Evolutionary conservation across 2,888 invertebrate genomes (phyloP), one percentile per base, ranked within the genome.

Genomic region (Tuberolachnus salignus): DNA sequence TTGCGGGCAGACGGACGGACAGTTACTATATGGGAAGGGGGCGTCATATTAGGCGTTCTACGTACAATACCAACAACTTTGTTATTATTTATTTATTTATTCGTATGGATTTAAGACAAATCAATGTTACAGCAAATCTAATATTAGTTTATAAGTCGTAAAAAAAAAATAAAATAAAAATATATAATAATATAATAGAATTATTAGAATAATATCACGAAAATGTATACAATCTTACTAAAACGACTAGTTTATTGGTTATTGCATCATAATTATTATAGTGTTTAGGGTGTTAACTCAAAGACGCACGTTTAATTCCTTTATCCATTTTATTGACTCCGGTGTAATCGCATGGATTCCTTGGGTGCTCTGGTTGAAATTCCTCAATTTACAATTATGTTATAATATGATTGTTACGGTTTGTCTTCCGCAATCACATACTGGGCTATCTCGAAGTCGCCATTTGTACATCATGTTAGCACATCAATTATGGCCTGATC

Each of bases 331-430:
- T 34, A 61, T n/a, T 61, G 34, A 34, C 9, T 59, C 61, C 61
- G 61, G 26, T 61, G 16, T 34, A n/a, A 61, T 61, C 42, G 34
- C 61, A 34, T 61, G 61, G 42, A 61, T 61, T 61, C 61, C 61
- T 26, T 61, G 34, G 61, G 34, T 61, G 34, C 61, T 16, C 61
- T 34, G 61, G 42, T 61, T 61, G 26, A 61, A 61, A 16, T 34
- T 61, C 14, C 61, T 61, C 16, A 61, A 1, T 13, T 26, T 34
- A 13, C 34, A n/a, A 61, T 55, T 55, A 21, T 10, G 1, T 21
- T 55, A 55, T 21, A 10, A 55, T 55, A 21, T 55, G 55, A 19
- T 55, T n/a, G n/a, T 55, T 55, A 55, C 9, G 8, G 55, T 55
- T 55, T 55, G 21, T 55, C 19, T 55, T 9, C 19, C 11, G 19